Evolutionary conservation across 2,113 vertebrate species (phyloP), one percentile per base, ranked within the genome.

Genomic region (Galemys pyrenaicus): DNA sequence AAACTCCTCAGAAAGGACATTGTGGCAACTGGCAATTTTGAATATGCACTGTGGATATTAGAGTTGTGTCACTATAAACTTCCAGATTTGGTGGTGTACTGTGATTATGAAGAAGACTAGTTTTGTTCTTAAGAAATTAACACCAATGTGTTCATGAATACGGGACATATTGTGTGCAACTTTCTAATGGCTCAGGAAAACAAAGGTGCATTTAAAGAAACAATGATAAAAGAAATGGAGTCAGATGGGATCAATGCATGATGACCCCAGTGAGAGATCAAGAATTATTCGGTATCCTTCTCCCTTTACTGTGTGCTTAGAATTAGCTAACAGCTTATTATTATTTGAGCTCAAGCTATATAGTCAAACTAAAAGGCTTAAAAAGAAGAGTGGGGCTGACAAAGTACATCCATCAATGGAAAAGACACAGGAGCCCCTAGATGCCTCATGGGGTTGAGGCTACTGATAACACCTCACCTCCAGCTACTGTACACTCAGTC

Each of bases 351-450:
- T 32, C 28, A 13, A 30, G 9, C 32, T 62, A 62, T 28, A 62
- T 26, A 17, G 17, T 46, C 3, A 5, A 46, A 70, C n/a, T 56
- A 44, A 10, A 20, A 19, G 8, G 26, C 24, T 83, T 83, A 22
- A 20, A 46, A 32, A 35, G 7, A 54, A 64, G 32, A 24, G 37
- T 2, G 10, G 22, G 70, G 51, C n/a, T 32, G 46, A 80, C 15
- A 44, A 51, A 67, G 9, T 19, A 1, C 13, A 30, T 32, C 64
- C 32, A 17, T 41, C 1, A 1, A 9, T 5, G 0, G 37, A 28
- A 28, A 56, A 35, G 28, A 30, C 24, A 2, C 71, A 64, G 39
- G 19, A 2, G 20, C n/a, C 0, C 32, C 16, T 0, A 10, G 44
- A 39, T 0, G 9, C n/a, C 35, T 41, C 56, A 2, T 1, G 1